phyloP scores from a whole-genome alignment of 2,113 vertebrate genomes.

The Sylvilagus bachmani region DNA sequence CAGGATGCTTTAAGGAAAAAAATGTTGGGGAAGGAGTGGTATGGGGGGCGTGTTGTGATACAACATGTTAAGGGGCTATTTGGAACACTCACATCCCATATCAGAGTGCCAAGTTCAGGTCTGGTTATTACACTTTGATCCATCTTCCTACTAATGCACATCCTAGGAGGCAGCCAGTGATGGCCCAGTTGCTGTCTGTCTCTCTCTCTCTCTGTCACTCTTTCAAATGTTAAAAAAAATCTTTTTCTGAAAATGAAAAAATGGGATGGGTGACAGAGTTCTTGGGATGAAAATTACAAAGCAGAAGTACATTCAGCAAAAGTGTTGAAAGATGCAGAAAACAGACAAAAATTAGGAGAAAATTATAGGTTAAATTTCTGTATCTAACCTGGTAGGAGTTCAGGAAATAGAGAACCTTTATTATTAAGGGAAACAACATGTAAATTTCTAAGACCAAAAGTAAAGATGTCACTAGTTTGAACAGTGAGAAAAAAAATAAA shows the following conservation, averaged over 20 bases:
- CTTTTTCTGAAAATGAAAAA: neutral
- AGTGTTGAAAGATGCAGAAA: neutral
- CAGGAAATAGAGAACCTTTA: neutral
- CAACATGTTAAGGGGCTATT: too few species aligned
- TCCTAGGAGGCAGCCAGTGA: too few species aligned
- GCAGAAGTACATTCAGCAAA: neutral
- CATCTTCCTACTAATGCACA: too few species aligned
- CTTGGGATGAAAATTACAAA: neutral
- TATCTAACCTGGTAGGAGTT: neutral
- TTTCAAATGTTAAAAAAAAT: too few species aligned
- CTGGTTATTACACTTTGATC: too few species aligned
- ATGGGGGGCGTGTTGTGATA: too few species aligned
- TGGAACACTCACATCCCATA: too few species aligned
- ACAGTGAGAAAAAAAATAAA: neutral
- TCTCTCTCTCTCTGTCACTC: too few species aligned
- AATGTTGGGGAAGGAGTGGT: too few species aligned
- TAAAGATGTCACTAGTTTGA: constrained; percentile 4
- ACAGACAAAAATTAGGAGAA: constrained; percentile 39
- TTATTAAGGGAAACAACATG: neutral
- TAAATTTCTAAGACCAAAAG: neutral
- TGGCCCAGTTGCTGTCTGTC: too few species aligned
- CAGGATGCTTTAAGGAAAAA: neutral
- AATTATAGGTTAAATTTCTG: neutral
- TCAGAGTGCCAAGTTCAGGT: too few species aligned
- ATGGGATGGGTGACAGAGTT: neutral